A percentile compares a stretch with the other conserved stretches of the same genome.
phyloP scores from a whole-genome alignment of 1,140 invertebrate species.

The Laupala kohalensis region DNA sequence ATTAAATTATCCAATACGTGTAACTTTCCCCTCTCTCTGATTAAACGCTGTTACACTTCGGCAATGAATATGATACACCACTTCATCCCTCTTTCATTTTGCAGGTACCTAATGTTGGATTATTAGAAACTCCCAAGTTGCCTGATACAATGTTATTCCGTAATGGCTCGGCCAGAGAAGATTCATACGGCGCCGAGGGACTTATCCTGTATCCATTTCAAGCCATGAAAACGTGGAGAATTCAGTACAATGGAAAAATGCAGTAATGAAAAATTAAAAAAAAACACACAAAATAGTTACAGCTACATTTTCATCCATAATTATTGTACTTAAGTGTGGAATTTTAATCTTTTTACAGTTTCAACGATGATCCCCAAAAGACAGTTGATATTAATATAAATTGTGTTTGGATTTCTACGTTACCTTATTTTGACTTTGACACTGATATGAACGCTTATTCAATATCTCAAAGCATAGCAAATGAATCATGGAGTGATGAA shows the following conservation, averaged over 20 bases:
- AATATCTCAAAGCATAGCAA: conserved; percentile 44
- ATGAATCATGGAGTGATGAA: conserved; percentile 47
- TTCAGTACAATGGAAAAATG: conserved; percentile 30
- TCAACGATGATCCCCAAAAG: conserved; percentile 22
- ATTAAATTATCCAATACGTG: no score
- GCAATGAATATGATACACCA: conserved; percentile 14
- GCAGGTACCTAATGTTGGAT: conserved; percentile 31
- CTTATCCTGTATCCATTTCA: conserved; percentile 27
- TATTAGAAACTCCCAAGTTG: conserved; percentile 31
- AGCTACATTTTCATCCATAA: no score
- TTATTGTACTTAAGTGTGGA: not conserved
- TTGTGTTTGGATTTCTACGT: conserved; percentile 33
- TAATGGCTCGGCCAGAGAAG: conserved; percentile 17
- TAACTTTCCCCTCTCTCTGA: no score
- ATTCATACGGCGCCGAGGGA: conserved; percentile 30
- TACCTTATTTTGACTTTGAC: conserved; percentile 48
- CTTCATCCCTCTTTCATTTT: not conserved
- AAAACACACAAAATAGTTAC: no score
- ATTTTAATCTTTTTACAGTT: not conserved
- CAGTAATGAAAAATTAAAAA: no score
- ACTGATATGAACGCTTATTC: conserved; percentile 41
- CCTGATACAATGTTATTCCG: conserved; percentile 35
- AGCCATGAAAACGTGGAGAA: conserved; percentile 35
- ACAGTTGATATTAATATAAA: conserved; percentile 31
- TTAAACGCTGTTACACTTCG: no score